phyloP scores from a whole-genome alignment of 2,888 invertebrate genomes.

The Plebejus melissa region DNA sequence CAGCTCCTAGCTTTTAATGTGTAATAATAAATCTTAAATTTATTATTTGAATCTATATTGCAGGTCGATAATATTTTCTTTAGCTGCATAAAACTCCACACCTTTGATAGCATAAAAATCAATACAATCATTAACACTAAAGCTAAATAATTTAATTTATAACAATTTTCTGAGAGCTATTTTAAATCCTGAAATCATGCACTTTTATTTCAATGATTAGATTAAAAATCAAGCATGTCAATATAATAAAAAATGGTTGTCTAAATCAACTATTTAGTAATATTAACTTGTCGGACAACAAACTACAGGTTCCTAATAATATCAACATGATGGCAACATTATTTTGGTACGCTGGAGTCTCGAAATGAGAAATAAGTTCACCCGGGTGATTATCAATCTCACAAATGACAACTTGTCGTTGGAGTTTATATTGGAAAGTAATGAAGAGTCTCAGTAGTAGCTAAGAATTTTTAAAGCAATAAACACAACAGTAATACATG shows the following conservation, averaged over 20 bases:
- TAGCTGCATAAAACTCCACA: constrained; percentile 8
- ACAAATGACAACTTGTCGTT: constrained; percentile 55
- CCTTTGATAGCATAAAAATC: constrained; percentile 25
- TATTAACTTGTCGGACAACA: constrained; percentile 75
- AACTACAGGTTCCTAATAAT: constrained; percentile 72
- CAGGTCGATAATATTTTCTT: not conserved
- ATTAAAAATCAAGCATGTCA: constrained; percentile 74
- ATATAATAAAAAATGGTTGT: constrained; percentile 73
- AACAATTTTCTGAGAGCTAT: constrained; percentile 62
- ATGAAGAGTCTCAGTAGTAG: not conserved
- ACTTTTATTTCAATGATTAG: constrained; percentile 67
- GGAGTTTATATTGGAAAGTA: constrained; percentile 41
- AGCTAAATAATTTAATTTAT: constrained; percentile 57
- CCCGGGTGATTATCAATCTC: constrained; percentile 45
- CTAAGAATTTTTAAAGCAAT: not conserved
- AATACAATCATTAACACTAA: constrained; percentile 44
- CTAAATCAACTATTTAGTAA: constrained; percentile 77
- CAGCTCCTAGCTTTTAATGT: not conserved
- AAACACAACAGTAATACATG: not conserved
- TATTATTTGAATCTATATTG: constrained; percentile 14
- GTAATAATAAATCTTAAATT: constrained; percentile 16
- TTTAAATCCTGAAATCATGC: constrained; percentile 64
- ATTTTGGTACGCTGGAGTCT: constrained; percentile 23
- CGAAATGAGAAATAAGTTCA: constrained; percentile 1
- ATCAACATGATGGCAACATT: constrained; percentile 46